A percentile compares a stretch with the other conserved stretches of the same genome.
phyloP scores from a whole-genome alignment of 2,113 vertebrate genomes.

The Rhea pennata region DNA sequence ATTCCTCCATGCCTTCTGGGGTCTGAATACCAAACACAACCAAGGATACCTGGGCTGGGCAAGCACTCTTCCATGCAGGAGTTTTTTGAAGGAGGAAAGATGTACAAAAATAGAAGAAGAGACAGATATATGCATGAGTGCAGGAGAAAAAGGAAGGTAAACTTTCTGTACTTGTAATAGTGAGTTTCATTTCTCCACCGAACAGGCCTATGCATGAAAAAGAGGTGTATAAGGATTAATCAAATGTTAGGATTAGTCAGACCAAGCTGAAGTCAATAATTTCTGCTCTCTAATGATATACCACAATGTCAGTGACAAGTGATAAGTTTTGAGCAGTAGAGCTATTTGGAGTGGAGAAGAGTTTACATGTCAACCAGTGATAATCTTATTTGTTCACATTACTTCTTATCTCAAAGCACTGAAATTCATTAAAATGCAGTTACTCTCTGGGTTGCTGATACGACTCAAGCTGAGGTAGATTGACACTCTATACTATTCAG shows the following conservation, averaged over 20 bases:
- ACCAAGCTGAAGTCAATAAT: background rate
- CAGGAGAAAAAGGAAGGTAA: background rate
- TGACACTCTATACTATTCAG: background rate
- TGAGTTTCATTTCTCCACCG: background rate
- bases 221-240: background rate
- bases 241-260: background rate
- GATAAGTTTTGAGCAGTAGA: background rate
- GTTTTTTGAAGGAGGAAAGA: background rate
- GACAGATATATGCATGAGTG: background rate
- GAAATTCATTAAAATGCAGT: background rate
- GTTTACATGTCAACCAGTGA: background rate
- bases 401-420: background rate
- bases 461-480: background rate
- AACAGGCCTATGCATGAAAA: background rate
- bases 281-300: background rate
- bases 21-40: background rate
- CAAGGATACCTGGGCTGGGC: background rate
- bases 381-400: background rate
- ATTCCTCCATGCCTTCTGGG: background rate
- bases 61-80: background rate
- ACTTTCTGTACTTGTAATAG: background rate
- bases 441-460: background rate
- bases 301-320: background rate
- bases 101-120: background rate
- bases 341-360: background rate